Conservation (phyloP, 2,797 vertebrate genomes). For the Enteromius unitaeniatus region DNA sequence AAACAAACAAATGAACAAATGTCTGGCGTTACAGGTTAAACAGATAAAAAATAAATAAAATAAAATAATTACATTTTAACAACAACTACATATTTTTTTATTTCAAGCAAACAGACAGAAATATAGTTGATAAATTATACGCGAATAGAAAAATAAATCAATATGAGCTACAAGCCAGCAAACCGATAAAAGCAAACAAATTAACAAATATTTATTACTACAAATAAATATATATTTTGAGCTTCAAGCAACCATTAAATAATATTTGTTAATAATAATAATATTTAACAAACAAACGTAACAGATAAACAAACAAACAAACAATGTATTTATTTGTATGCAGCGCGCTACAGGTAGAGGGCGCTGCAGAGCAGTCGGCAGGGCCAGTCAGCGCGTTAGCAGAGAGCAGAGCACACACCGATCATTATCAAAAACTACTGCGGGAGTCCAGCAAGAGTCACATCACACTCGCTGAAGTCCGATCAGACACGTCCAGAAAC, state of each 20-base stretch:
- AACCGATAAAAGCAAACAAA: neutral
- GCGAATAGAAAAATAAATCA: neutral
- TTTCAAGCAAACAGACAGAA: neutral
- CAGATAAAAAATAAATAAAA: neutral
- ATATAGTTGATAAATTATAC: neutral
- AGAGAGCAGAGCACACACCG: constrained; percentile 76
- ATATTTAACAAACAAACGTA: too few relatives aligned
- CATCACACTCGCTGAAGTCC: constrained; percentile 50
- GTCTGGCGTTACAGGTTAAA: neutral
- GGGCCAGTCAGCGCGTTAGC: constrained; percentile 11
- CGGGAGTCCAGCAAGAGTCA: constrained; percentile 69
- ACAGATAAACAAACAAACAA: neutral
- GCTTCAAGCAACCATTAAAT: neutral
- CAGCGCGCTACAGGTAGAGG: neutral
- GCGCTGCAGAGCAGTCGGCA: neutral
- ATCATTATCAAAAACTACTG: constrained; percentile 81
- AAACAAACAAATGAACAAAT: neutral
- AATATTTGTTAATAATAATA: neutral
- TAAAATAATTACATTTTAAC: neutral
- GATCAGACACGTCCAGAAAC: constrained; percentile 52
- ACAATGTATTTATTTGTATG: neutral
- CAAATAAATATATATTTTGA: neutral
- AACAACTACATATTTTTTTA: neutral
- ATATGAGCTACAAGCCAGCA: neutral
- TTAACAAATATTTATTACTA: neutral